These are phyloP conservation scores for Brachionus sp. DNA, from an alignment of 1,140 invertebrate genomes.

Conservation along the genomic window DNA sequence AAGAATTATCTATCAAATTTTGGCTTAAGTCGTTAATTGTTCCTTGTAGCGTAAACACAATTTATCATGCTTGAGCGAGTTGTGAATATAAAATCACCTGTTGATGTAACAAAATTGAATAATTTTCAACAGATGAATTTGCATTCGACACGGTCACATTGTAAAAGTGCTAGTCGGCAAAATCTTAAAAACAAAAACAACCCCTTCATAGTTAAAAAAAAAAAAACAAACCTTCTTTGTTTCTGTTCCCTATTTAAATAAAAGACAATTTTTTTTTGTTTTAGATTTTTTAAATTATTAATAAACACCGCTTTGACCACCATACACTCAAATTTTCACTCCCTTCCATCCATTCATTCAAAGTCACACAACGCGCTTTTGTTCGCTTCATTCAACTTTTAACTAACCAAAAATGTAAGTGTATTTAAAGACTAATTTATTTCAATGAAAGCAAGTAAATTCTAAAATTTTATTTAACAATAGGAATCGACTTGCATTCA, in stretches of 20 bases:
- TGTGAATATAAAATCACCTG: conserved; percentile 14
- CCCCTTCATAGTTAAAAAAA: not conserved
- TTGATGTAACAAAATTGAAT: not conserved
- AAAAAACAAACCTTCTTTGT: no score
- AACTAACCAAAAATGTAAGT: conserved; percentile 34
- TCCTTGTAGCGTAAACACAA: not conserved
- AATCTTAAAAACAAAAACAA: not conserved
- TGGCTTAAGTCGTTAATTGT: not conserved
- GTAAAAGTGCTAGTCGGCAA: not conserved
- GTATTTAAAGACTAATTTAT: not conserved
- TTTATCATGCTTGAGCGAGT: conserved; percentile 27
- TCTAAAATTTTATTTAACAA: not conserved
- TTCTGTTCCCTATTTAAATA: not conserved
- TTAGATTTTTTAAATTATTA: not conserved
- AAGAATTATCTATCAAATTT: not conserved
- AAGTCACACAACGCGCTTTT: conserved; percentile 15
- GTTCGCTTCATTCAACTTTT: conserved; percentile 18
- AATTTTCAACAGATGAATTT: conserved; percentile 7
- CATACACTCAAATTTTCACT: not conserved
- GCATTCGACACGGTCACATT: not conserved
- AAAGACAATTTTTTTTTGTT: not conserved
- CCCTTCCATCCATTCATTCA: not conserved
- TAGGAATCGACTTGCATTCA: conserved; percentile 28
- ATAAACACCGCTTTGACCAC: not conserved
- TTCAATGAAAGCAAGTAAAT: not conserved